phyloP scores from a whole-genome alignment of 1,140 invertebrate genomes.

The Drosophila kepulauana region DNA sequence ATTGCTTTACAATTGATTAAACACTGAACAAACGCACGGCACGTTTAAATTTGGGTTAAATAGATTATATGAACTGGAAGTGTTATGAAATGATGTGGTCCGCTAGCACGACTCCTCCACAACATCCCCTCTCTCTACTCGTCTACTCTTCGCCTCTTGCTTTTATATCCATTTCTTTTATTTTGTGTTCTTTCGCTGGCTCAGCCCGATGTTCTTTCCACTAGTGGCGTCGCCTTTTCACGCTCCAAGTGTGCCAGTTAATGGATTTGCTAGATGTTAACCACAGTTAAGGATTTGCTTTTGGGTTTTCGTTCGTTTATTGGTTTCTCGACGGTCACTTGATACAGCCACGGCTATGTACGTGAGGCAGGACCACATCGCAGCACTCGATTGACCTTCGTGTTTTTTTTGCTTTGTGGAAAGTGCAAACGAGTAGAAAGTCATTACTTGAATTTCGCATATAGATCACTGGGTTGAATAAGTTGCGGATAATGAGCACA shows the following conservation, averaged over 20 bases:
- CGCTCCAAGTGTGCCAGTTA: constrained; percentile 52
- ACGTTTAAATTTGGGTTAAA: constrained; percentile 83
- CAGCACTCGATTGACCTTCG: constrained; percentile 25
- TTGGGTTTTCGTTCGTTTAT: constrained; percentile 34
- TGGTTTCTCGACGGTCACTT: constrained; percentile 41
- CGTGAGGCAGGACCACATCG: constrained; percentile 19
- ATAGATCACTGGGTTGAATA: constrained; percentile 7
- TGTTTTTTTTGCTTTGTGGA: background rate
- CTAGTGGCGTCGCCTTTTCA: constrained; percentile 43
- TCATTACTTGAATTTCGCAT: constrained; percentile 19
- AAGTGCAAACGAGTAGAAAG: constrained; percentile 16
- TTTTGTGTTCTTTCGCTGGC: constrained; percentile 29
- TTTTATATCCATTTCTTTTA: constrained; percentile 31
- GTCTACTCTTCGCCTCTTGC: constrained; percentile 17
- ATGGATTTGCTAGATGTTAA: constrained; percentile 56
- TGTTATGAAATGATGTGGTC: constrained; percentile 81
- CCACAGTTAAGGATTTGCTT: constrained; percentile 50
- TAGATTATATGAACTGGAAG: constrained; percentile 82
- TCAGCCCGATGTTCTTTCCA: constrained; percentile 2
- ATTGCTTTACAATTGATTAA: constrained; percentile 83
- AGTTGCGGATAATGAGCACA: constrained; percentile 12
- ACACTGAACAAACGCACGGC: constrained; percentile 77
- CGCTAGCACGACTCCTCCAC: constrained; percentile 43
- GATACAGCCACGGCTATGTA: constrained; percentile 22
- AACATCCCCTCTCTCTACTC: background rate